A percentile compares a stretch with the other conserved stretches of the same genome.
These are phyloP conservation scores for Thalpophila matura DNA, from an alignment of 2,888 invertebrate genomes.

Conservation along the genomic window DNA sequence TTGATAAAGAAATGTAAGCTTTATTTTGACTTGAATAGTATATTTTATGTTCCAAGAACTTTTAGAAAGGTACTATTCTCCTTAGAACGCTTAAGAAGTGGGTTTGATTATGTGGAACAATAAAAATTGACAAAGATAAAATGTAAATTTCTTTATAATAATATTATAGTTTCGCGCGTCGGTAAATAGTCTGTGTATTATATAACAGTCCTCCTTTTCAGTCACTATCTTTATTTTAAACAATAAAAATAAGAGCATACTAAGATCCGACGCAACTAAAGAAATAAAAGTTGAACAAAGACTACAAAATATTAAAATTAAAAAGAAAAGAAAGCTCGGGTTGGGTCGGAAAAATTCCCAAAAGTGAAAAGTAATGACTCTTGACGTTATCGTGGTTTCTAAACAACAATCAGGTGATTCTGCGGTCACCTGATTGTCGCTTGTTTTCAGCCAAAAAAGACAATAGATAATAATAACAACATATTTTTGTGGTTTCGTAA, in stretches of 20 bases:
- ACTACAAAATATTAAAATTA: conserved; percentile 14
- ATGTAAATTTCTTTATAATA: too few relatives aligned
- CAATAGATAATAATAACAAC: conserved; percentile 72
- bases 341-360: conserved; percentile 32
- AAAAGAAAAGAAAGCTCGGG: conserved; percentile 19
- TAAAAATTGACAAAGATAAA: too few relatives aligned
- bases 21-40: too few relatives aligned
- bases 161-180: too few relatives aligned
- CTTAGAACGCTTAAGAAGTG: too few relatives aligned
- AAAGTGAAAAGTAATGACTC: conserved; percentile 40
- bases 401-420: conserved; percentile 25
- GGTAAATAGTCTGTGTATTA: not conserved
- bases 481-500: conserved; percentile 70
- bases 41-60: too few relatives aligned
- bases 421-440: conserved; percentile 19
- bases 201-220: not conserved
- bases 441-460: conserved; percentile 49
- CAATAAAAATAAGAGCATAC: conserved; percentile 7
- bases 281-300: conserved; percentile 27
- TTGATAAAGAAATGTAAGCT: too few relatives aligned
- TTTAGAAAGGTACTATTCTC: too few relatives aligned
- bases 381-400: conserved; percentile 40
- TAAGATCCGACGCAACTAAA: not conserved
- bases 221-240: conserved; percentile 7
- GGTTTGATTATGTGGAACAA: too few relatives aligned